A percentile compares a stretch with the other conserved stretches of the same genome.
phyloP scores from a whole-genome alignment of 2,113 vertebrate genomes.

The Pseudorasbora parva region DNA sequence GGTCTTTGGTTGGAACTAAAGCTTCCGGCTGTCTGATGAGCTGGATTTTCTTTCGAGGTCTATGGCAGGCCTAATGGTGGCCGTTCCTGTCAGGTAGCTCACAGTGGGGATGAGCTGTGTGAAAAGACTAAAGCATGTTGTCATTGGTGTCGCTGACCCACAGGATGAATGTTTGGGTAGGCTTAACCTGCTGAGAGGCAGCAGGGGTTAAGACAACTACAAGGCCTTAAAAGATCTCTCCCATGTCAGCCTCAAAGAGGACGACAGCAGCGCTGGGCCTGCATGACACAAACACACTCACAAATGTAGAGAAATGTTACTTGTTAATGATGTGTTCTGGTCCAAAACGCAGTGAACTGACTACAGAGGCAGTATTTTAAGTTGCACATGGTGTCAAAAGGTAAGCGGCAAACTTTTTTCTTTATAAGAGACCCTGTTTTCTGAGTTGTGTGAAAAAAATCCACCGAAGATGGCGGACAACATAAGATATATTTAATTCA shows the following conservation, averaged over 20 bases:
- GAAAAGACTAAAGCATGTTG: constrained; percentile 46
- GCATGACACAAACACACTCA: background rate
- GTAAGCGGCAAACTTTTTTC: background rate
- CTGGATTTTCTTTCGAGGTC: background rate
- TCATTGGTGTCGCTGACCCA: constrained; percentile 53
- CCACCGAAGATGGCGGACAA: no score
- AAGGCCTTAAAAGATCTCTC: constrained; percentile 43
- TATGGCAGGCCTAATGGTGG: background rate
- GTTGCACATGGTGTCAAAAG: background rate
- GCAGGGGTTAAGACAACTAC: constrained; percentile 67
- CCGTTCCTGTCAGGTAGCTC: constrained; percentile 44
- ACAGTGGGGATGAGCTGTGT: constrained; percentile 44
- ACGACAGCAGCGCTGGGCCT: background rate
- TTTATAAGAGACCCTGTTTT: background rate
- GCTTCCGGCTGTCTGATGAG: background rate
- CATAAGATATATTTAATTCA: background rate
- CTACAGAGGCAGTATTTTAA: background rate
- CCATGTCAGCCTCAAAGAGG: constrained; percentile 19
- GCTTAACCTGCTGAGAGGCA: constrained; percentile 62
- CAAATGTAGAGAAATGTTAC: background rate
- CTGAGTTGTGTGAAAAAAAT: no score
- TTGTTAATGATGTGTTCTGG: background rate
- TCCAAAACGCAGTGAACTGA: background rate
- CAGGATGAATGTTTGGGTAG: constrained; percentile 53
- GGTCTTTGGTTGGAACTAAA: background rate